A percentile compares a stretch with the other conserved stretches of the same genome.
Evolutionary conservation across 2,113 vertebrate genomes (phyloP).

Genomic region (Serinus canaria): DNA sequence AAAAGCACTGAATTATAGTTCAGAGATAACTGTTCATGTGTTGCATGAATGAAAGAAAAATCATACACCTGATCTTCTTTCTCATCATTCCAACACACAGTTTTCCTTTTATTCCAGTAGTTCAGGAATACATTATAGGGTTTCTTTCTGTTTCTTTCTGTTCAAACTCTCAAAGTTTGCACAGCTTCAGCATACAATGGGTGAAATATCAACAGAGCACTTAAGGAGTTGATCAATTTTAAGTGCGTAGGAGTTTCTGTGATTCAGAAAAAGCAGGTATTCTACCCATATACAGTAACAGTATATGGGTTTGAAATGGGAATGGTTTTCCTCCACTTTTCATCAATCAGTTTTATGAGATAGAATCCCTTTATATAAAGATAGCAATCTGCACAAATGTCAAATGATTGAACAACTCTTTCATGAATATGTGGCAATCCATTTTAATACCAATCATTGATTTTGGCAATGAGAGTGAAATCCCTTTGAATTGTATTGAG

Average conservation of each 20-base stretch:
- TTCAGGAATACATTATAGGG: background rate
- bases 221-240: background rate
- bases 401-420: background rate
- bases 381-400: background rate
- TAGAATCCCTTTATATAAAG: background rate
- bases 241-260: background rate
- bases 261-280: background rate
- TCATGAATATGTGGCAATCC: background rate
- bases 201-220: background rate
- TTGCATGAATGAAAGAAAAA: background rate
- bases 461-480: background rate
- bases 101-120: background rate
- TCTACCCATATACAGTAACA: background rate
- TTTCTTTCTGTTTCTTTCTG: background rate
- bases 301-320: background rate
- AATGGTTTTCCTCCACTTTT: background rate
- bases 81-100: background rate
- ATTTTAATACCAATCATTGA: background rate
- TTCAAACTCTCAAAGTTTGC: background rate
- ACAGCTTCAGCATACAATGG: background rate
- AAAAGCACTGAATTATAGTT: background rate
- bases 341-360: background rate
- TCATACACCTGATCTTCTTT: background rate
- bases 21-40: background rate
- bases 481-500: background rate